Base-by-base conservation (phyloP, 2,888 invertebrate species). In the Watsonalla cultraria region DNA sequence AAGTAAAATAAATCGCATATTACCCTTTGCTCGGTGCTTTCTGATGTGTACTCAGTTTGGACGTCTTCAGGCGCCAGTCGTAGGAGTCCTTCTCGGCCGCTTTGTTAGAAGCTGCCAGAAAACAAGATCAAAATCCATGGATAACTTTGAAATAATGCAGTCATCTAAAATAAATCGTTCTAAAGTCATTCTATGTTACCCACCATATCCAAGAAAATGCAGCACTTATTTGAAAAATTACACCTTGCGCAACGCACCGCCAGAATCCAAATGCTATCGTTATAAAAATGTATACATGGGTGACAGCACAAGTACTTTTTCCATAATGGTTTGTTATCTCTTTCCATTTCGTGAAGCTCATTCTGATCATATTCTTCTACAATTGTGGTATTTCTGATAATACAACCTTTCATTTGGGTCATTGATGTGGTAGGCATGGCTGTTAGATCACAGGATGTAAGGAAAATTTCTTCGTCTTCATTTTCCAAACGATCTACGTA, bases 221-320 rank as follows among this genome's bases (percentile, higher is more conserved):
- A 88, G 57, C 76, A 71, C 54, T 52, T 65, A 70, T 67, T 76
- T 7, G 68, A 42, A 11, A 42, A 64, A 51, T 74, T 64, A 71
- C 72, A 84, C 52, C 73, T 82, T 70, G 80, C 78, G 73, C 82
- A 89, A 84, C 81, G 82, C 82, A 89, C 87, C 71, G 85, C 79
- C 75, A 84, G 72, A 60, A 67, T 64, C 84, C 86, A 89, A 7
- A 80, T 42, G 55, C 58, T 52, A 57, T 86, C 76, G 55, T 72
- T 66, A 37, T 76, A 70, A 35, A 52, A 55, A 47, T 70, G 62
- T 34, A 60, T 62, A 66, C 81, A 83, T 42, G 72, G 58, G 45
- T 64, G 60, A 64, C 82, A 84, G 60, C 76, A 76, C 5, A 86
- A 59, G 53, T 67, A 68, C 59, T 72, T 80, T 71, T 70, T 81